Evolutionary conservation across 2,888 invertebrate species (phyloP).

Genomic region (Flexamia atlantica): DNA sequence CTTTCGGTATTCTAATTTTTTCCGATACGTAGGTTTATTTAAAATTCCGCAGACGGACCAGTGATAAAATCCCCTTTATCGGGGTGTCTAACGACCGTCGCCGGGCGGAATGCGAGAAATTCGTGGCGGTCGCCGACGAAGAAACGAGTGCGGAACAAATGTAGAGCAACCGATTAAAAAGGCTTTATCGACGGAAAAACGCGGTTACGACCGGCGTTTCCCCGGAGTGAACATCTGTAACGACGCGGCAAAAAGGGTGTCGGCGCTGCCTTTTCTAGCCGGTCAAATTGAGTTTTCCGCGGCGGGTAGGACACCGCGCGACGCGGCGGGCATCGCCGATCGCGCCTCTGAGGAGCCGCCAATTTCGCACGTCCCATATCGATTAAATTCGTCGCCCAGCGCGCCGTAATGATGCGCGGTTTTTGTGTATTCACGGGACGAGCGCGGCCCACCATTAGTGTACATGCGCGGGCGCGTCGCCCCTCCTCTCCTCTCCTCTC

Average conservation of each 20-base stretch:
- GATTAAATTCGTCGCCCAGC: constrained; percentile 54
- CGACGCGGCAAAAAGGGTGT: constrained; percentile 32
- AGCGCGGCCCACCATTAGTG: constrained; percentile 35
- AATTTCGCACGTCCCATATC: constrained; percentile 59
- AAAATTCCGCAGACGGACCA: constrained; percentile 23
- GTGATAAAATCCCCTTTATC: constrained; percentile 41
- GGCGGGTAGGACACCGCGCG: constrained; percentile 50
- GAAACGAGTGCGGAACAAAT: constrained; percentile 29
- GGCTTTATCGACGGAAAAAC: constrained; percentile 56
- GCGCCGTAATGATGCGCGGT: constrained; percentile 56
- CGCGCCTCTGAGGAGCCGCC: constrained; percentile 45
- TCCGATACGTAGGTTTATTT: not conserved
- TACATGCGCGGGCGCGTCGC: constrained; percentile 36
- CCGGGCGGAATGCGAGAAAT: constrained; percentile 35
- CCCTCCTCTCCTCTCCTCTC: not conserved
- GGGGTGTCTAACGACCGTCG: constrained; percentile 30
- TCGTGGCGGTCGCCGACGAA: constrained; percentile 26
- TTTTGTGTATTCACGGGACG: constrained; percentile 56
- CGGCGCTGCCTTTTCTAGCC: constrained; percentile 52
- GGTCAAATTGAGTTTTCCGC: constrained; percentile 56
- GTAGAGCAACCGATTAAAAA: constrained; percentile 52
- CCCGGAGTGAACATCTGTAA: constrained; percentile 50
- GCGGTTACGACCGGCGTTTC: constrained; percentile 29
- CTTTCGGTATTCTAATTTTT: constrained; percentile 10
- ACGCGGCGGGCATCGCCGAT: constrained; percentile 44